Evolutionary conservation across 1,140 invertebrate species (phyloP).

Genomic region (Panonychus citri): DNA sequence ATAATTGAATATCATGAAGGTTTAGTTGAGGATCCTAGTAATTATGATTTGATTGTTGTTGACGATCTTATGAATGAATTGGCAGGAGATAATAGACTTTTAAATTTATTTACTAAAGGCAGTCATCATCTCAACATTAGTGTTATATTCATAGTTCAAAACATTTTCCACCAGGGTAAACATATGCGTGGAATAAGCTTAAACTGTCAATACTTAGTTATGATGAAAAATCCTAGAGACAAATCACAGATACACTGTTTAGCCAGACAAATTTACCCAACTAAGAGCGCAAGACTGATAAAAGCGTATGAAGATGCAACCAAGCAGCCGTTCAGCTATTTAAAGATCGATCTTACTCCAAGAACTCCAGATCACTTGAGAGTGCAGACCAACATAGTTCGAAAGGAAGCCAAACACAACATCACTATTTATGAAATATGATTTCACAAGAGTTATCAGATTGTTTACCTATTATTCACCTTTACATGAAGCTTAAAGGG

Average conservation of each 20-base stretch:
- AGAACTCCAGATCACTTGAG: slow-evolving; percentile 2
- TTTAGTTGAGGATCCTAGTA: too few species aligned
- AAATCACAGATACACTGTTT: slow-evolving; percentile 21
- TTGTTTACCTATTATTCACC: too few species aligned
- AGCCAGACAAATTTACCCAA: slow-evolving; percentile 19
- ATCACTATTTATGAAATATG: too few species aligned
- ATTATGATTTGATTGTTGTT: neutral
- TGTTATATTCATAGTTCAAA: slow-evolving; percentile 8
- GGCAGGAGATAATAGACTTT: neutral
- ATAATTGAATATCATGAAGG: too few species aligned
- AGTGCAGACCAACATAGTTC: neutral
- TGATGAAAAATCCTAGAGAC: slow-evolving; percentile 25
- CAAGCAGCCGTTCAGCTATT: neutral
- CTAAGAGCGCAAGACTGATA: slow-evolving; percentile 21
- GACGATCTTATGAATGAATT: neutral
- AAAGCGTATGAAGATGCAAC: slow-evolving; percentile 18
- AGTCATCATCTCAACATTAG: slow-evolving; percentile 1
- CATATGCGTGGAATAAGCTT: slow-evolving; percentile 3
- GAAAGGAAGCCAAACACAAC: too few species aligned
- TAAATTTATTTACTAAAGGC: slow-evolving; percentile 1
- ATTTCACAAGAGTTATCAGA: too few species aligned
- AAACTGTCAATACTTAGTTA: slow-evolving; percentile 15
- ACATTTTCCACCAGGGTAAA: slow-evolving; percentile 2
- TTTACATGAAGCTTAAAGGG: too few species aligned
- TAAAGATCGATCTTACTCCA: slow-evolving; percentile 4